Conservation (phyloP, 2,113 vertebrate species). For the Vidua chalybeata region DNA sequence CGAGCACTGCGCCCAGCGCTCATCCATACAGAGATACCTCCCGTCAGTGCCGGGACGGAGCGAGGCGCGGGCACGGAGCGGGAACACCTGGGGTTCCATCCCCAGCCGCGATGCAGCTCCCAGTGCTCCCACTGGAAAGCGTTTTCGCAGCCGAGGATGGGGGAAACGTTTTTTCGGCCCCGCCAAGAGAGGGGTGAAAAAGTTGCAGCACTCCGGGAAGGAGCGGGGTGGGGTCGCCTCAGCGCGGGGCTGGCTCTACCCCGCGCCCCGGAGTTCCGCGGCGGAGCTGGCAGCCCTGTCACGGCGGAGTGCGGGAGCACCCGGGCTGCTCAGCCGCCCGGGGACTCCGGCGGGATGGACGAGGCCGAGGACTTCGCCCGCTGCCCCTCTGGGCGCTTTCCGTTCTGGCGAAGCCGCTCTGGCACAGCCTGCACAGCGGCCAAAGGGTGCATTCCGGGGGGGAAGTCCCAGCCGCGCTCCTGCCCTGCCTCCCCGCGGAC, state of each 20-base stretch:
- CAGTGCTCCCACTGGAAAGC: not conserved
- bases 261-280: not conserved
- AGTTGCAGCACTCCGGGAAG: not conserved
- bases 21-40: accelerated
- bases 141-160: not conserved
- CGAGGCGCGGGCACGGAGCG: too few relatives aligned
- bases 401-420: too few relatives aligned
- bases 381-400: not conserved
- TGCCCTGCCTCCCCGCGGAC: not conserved
- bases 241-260: not conserved
- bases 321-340: not conserved
- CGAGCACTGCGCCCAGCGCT: accelerated
- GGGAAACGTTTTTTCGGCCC: too few relatives aligned
- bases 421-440: not conserved
- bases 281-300: not conserved
- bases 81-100: not conserved
- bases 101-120: too few relatives aligned
- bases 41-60: not conserved
- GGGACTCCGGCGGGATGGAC: not conserved
- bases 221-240: too few relatives aligned
- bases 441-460: not conserved
- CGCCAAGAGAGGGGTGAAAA: not conserved
- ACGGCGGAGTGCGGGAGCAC: not conserved
- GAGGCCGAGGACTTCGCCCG: not conserved
- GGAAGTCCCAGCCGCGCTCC: not conserved